phyloP scores from a whole-genome alignment of 2,113 vertebrate species.

The Chrysochloris asiatica region DNA sequence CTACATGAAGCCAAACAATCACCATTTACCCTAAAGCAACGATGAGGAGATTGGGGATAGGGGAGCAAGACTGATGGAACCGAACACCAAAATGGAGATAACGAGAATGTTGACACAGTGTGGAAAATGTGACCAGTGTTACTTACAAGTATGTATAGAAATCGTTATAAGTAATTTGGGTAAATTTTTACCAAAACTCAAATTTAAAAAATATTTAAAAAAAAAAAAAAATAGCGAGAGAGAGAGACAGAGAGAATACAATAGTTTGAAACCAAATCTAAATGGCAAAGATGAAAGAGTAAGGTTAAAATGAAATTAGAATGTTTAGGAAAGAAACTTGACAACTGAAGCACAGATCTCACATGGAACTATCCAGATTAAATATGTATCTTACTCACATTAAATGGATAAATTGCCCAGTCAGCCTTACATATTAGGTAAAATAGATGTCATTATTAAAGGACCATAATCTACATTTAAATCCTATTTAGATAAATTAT shows the following conservation, averaged over 20 bases:
- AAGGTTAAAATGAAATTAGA: slow-evolving; percentile 36
- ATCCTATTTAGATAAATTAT: background rate
- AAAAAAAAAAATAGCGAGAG: background rate
- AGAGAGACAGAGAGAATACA: background rate
- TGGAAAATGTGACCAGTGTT: background rate
- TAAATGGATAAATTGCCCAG: no score
- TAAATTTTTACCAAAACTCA: background rate
- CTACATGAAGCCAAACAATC: background rate
- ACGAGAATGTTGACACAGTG: background rate
- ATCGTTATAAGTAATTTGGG: no score
- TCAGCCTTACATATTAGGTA: no score
- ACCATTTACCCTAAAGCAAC: background rate
- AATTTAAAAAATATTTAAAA: no score
- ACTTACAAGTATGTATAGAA: background rate
- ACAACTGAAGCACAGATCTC: background rate
- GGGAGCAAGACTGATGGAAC: background rate
- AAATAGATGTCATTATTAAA: no score
- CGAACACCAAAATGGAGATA: background rate
- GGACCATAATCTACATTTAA: background rate
- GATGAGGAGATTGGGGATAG: background rate
- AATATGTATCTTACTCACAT: background rate
- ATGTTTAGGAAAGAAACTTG: slow-evolving; percentile 21
- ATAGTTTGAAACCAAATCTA: background rate
- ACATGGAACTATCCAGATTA: background rate
- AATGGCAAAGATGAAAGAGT: background rate